Evolutionary conservation across 2,797 vertebrate species (phyloP).

Genomic region (Betta splendens): DNA sequence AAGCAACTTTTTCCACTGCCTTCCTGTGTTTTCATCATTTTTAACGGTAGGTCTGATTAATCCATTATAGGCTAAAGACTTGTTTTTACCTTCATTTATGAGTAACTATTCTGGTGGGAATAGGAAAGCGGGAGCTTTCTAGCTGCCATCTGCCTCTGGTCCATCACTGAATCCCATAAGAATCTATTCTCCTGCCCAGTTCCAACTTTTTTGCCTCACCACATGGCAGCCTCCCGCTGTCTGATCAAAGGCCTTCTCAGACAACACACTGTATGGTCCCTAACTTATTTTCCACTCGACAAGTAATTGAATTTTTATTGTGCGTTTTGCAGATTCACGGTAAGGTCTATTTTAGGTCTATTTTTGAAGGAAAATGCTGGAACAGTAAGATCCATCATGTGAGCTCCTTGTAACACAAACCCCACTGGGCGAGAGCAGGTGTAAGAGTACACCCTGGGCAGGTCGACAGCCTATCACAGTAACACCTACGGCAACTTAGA

Average conservation of each 20-base stretch:
- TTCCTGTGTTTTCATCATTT: background rate
- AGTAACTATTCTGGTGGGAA: background rate
- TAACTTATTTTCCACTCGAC: no score
- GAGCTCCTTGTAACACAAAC: no score
- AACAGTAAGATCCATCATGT: no score
- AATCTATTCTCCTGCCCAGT: constrained; percentile 26
- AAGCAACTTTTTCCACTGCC: background rate
- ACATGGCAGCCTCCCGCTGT: constrained; percentile 9
- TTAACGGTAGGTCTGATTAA: background rate
- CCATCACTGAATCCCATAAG: constrained; percentile 32
- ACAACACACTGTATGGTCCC: background rate
- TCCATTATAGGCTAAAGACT: no score
- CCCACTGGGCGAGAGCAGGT: no score
- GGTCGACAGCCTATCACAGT: no score
- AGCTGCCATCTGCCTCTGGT: constrained; percentile 21
- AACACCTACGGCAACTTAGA: no score
- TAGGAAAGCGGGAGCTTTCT: constrained; percentile 1
- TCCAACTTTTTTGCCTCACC: constrained; percentile 11
- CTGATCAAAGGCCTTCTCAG: background rate
- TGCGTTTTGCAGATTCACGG: no score
- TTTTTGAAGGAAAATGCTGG: no score
- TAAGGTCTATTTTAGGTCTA: no score
- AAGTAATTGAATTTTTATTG: no score
- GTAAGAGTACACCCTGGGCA: no score
- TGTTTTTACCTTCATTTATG: background rate